Evolutionary conservation across 2,888 invertebrate species (phyloP).

Genomic region (Dicyrtomina minuta): DNA sequence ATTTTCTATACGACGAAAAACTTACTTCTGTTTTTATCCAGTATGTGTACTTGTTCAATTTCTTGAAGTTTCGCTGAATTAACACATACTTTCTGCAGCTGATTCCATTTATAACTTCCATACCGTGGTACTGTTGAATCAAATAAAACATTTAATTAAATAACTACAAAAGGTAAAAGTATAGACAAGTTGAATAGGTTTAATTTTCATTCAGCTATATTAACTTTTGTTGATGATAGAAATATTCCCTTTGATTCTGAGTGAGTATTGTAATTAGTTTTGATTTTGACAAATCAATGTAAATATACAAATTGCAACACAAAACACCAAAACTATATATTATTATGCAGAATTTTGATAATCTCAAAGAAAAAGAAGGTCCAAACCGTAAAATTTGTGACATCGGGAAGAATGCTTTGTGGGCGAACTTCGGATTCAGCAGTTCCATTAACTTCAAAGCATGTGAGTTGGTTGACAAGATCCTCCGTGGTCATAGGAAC

Average conservation of each 20-base stretch:
- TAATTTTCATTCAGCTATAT: too few relatives aligned
- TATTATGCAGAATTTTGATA: too few relatives aligned
- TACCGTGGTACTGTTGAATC: slow-evolving; percentile 59
- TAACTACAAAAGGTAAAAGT: too few relatives aligned
- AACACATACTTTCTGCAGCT: slow-evolving; percentile 77
- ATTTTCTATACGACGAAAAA: too few relatives aligned
- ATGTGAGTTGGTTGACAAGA: slow-evolving; percentile 70
- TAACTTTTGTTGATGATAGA: too few relatives aligned
- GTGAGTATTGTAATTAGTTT: too few relatives aligned
- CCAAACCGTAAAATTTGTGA: slow-evolving; percentile 70
- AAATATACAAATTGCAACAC: too few relatives aligned
- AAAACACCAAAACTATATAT: too few relatives aligned
- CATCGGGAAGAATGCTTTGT: slow-evolving; percentile 80
- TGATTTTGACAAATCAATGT: too few relatives aligned
- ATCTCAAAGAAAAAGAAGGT: background rate
- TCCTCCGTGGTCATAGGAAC: slow-evolving; percentile 81
- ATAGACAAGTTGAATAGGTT: too few relatives aligned
- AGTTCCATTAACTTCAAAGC: slow-evolving; percentile 81
- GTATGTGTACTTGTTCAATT: slow-evolving; percentile 83
- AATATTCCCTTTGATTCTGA: too few relatives aligned
- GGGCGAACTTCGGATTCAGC: slow-evolving; percentile 63
- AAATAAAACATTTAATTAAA: slow-evolving; percentile 34
- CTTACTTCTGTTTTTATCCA: slow-evolving; percentile 75
- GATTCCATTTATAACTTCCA: slow-evolving; percentile 71
- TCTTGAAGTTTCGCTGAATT: slow-evolving; percentile 70